Conservation (phyloP, 2,113 vertebrate genomes). For the Ploceus nigricollis region DNA sequence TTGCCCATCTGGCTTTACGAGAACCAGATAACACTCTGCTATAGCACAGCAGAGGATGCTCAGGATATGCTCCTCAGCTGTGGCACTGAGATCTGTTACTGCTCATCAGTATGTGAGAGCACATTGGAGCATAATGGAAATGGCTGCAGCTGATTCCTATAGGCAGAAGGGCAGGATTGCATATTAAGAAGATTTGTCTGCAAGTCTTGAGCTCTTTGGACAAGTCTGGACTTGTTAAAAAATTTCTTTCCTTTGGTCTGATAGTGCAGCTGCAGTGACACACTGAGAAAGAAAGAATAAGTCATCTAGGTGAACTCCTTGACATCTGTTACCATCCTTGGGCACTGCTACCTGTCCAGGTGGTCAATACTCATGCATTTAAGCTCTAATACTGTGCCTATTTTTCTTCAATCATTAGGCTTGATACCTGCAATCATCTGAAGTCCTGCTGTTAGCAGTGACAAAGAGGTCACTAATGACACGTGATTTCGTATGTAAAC, state of each 20-base stretch:
- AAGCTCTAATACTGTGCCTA: not conserved
- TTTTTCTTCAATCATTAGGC: not conserved
- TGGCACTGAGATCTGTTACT: not conserved
- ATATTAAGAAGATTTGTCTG: not conserved
- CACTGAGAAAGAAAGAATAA: not conserved
- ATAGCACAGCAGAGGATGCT: not conserved
- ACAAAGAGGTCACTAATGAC: not conserved
- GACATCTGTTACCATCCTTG: not conserved
- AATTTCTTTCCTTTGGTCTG: not conserved
- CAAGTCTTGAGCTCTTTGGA: not conserved
- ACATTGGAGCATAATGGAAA: not conserved
- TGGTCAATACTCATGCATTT: not conserved
- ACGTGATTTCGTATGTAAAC: not conserved
- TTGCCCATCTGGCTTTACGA: not conserved
- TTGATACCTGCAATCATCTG: not conserved
- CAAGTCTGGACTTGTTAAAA: not conserved
- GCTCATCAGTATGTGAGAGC: not conserved
- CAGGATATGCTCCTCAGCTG: not conserved
- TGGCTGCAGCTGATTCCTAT: not conserved
- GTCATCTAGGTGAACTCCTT: not conserved
- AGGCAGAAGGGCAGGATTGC: not conserved
- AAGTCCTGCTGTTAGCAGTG: not conserved
- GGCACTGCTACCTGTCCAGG: not conserved
- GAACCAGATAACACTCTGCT: not conserved
- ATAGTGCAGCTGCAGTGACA: not conserved